Evolutionary conservation across 1,140 invertebrate genomes (phyloP), one percentile per base, ranked within the genome.

Genomic region (Hypsibius dujardini): DNA sequence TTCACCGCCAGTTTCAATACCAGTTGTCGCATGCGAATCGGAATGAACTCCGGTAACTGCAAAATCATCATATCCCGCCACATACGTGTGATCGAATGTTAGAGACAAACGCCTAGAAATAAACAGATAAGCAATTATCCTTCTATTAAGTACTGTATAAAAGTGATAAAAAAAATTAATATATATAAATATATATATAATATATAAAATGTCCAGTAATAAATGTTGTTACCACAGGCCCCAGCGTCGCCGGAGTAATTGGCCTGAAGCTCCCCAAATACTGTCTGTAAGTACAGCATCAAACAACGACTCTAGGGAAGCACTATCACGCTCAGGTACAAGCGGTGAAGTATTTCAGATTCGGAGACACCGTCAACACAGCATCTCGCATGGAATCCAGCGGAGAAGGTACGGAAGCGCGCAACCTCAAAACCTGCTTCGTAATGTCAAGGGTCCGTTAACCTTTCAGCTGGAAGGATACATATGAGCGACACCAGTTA

Each of bases 161-260:
- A 7, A 56, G n/a, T n/a, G n/a, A n/a, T n/a, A n/a, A n/a, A n/a
- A n/a, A n/a, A n/a, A n/a, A n/a, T n/a, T n/a, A n/a, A n/a, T n/a
- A n/a, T n/a, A n/a, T n/a, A n/a, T n/a, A n/a, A n/a, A n/a, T n/a
- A n/a, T n/a, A n/a, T 28, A n/a, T n/a, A n/a, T n/a, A n/a, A n/a
- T n/a, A n/a, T n/a, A n/a, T n/a, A n/a, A n/a, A n/a, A n/a, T n/a
- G n/a, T n/a, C n/a, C n/a, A n/a, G n/a, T n/a, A n/a, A n/a, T n/a
- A n/a, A n/a, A n/a, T n/a, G n/a, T n/a, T n/a, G n/a, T n/a, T 56
- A 56, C n/a, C n/a, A n/a, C n/a, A 56, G 50, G 80, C 56, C 77
- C 90, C 1, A 91, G 95, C 1, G 91, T 92, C 0, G 92, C 93
- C 1, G 93, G 93, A 15, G 93, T 96, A 45, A 92, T 96, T 1